A percentile compares a stretch with the other conserved stretches of the same genome.
These are phyloP conservation scores for Coremacera marginata DNA, from an alignment of 2,888 invertebrate genomes.

Conservation along the genomic window DNA sequence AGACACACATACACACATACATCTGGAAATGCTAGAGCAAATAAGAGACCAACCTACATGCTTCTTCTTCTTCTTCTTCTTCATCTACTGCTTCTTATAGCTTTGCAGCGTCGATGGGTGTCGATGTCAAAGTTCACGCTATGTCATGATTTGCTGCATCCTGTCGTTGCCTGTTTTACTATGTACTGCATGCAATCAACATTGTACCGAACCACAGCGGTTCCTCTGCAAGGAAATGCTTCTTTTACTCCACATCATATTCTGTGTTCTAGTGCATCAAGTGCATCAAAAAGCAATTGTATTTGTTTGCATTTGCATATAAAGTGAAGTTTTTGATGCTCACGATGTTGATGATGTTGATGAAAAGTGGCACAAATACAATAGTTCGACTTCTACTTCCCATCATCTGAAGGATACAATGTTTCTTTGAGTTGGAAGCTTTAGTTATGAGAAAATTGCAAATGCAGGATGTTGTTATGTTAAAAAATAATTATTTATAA, in stretches of 20 bases:
- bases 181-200: no score
- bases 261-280: background rate
- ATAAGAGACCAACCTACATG: background rate
- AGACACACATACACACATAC: background rate
- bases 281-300: background rate
- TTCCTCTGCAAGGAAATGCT: no score
- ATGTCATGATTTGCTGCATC: background rate
- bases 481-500: no score
- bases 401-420: no score
- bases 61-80: background rate
- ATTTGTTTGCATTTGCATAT: conserved; percentile 17
- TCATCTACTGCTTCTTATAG: background rate
- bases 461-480: no score
- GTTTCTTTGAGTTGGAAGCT: no score
- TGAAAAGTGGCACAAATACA: conserved; percentile 12
- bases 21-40: background rate
- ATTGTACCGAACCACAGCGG: no score
- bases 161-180: background rate
- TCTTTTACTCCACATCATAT: background rate
- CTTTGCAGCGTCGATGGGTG: background rate
- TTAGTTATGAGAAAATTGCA: no score
- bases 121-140: conserved; percentile 4
- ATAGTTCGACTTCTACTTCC: no score
- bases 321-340: conserved; percentile 6
- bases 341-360: background rate